Evolutionary conservation across 2,888 invertebrate species (phyloP), one percentile per base, ranked within the genome.

Genomic region (Odontomyia ornata): DNA sequence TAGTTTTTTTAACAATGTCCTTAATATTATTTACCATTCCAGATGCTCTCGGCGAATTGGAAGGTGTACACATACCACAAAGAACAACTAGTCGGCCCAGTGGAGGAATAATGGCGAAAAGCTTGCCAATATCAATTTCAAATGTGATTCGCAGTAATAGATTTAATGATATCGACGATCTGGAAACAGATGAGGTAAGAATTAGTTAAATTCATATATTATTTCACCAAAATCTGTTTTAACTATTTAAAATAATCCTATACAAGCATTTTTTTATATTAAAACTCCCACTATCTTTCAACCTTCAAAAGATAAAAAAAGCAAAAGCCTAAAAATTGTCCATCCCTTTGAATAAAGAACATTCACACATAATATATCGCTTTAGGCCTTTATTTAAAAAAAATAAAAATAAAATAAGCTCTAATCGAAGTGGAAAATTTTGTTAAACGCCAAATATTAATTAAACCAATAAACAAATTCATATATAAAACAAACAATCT

Each of bases 41-140:
- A 86, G 86, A 86, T 82, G 86, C 86, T n/a, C 81, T 86, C n/a
- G 80, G 79, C 75, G 85, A 85, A 77, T 80, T 86, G 80, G 83
- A 86, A 76, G 82, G 84, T n/a, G 80, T 83, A 81, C 82, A 84
- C 15, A 85, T 86, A 80, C 82, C 84, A 60, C 73, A 79, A 56
- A 76, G 72, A 21, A 43, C 72, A 52, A 71, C 30, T 9, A 79
- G 76, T 76, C 76, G 52, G 47, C 65, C 71, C 80, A 76, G 67
- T 25, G 18, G 78, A n/a, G n/a, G n/a, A 80, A 84, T 83, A 80
- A 85, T 94, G 80, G 95, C 94, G 60, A 92, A 92, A 84, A 94
- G 94, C 80, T 88, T 95, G 83, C 95, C 95, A 52, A 92, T 95
- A 84, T 91, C 91, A 84, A 92, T 95, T 86, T 93, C 94, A 75